Evolutionary conservation across 2,113 vertebrate species (phyloP).

Genomic region (Ariopsis seemanni): DNA sequence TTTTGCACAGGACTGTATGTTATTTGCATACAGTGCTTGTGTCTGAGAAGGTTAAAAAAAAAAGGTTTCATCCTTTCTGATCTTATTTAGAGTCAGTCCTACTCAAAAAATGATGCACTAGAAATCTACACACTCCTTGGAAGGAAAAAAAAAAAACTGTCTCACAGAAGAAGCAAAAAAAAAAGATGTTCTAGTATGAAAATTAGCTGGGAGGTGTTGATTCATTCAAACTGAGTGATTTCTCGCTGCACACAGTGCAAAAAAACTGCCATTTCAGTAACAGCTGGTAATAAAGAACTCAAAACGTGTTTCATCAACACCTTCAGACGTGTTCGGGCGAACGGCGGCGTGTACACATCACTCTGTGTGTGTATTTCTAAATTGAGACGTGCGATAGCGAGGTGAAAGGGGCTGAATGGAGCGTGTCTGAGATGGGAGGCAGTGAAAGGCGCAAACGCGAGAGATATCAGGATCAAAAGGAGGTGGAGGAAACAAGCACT

Average conservation of each 20-base stretch:
- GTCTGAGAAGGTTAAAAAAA: not conserved
- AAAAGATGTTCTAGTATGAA: not conserved
- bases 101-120: not conserved
- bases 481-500: slow-evolving; percentile 26
- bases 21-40: not conserved
- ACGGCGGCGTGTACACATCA: not conserved
- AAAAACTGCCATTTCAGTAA: slow-evolving; percentile 44
- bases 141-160: not conserved
- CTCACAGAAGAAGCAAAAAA: not conserved
- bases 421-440: slow-evolving; percentile 32
- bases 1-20: not conserved
- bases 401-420: slow-evolving; percentile 21
- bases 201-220: slow-evolving; percentile 21
- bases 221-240: not conserved
- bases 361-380: slow-evolving; percentile 25
- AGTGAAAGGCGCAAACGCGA: slow-evolving; percentile 33
- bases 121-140: not conserved
- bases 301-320: slow-evolving; percentile 64
- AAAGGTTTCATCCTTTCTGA: not conserved
- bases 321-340: slow-evolving; percentile 44
- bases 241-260: slow-evolving; percentile 23
- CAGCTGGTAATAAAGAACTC: slow-evolving; percentile 33
- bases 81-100: not conserved
- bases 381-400: slow-evolving; percentile 45
- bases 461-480: slow-evolving; percentile 49